phyloP scores from a whole-genome alignment of 2,113 vertebrate species.

The Sceloporus tristichus region DNA sequence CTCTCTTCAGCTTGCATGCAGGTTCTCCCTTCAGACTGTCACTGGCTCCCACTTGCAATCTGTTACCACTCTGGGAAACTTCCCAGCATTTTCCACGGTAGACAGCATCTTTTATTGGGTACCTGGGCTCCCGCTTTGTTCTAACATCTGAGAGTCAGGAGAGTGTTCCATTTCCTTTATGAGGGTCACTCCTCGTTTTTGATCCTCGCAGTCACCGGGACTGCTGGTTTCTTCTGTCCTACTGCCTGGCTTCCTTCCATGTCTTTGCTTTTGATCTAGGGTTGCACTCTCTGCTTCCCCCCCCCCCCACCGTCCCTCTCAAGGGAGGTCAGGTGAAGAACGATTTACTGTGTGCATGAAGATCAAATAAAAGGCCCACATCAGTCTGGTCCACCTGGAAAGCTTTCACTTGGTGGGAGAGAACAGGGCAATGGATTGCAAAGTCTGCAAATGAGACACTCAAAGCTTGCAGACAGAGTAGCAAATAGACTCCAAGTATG shows the following conservation, averaged over 20 bases:
- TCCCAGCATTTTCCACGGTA: neutral
- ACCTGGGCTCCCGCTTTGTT: neutral
- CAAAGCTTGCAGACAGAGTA: neutral
- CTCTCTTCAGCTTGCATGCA: too few relatives aligned
- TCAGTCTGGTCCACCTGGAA: neutral
- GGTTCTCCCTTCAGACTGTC: too few relatives aligned
- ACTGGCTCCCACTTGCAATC: neutral
- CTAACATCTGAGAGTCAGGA: neutral
- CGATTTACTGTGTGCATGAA: neutral
- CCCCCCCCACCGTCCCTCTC: neutral
- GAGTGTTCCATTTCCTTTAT: neutral
- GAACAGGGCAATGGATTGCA: neutral
- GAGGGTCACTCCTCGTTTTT: neutral
- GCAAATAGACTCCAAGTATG: too few relatives aligned
- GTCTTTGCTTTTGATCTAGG: neutral
- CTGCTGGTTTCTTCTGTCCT: neutral
- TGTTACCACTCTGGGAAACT: neutral
- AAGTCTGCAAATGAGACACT: too few relatives aligned
- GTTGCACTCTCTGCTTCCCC: neutral
- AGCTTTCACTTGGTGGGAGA: neutral
- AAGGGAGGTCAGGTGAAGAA: conserved; percentile 2
- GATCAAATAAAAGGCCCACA: neutral
- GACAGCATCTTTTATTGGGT: neutral
- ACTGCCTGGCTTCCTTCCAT: neutral
- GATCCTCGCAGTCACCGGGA: neutral